Evolutionary conservation across 2,113 vertebrate species (phyloP).

Genomic region (Rynchops niger): DNA sequence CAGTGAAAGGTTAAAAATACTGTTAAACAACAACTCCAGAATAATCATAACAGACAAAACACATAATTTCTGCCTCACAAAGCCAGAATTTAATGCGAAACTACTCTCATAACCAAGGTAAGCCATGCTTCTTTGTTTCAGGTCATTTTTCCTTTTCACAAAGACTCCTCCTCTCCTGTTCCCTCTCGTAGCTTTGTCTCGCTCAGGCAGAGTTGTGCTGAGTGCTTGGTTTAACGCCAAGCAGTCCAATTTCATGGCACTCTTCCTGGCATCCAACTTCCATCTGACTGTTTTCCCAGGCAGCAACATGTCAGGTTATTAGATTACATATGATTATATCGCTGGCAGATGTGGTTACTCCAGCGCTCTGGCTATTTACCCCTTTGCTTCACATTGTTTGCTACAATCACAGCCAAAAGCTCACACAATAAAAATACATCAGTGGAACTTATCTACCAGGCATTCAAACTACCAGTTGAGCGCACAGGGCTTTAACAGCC

Average conservation of each 20-base stretch:
- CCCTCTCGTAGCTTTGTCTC: neutral
- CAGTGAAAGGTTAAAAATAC: neutral
- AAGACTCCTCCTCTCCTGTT: neutral
- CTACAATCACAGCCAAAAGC: neutral
- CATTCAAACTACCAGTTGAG: neutral
- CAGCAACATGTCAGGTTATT: neutral
- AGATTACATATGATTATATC: neutral
- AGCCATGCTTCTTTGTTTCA: fast-evolving
- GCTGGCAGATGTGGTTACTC: neutral
- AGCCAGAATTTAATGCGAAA: neutral
- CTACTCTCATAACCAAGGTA: neutral
- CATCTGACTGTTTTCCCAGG: neutral
- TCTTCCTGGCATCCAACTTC: neutral
- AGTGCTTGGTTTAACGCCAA: neutral
- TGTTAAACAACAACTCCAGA: neutral
- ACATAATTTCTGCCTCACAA: neutral
- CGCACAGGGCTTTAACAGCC: neutral
- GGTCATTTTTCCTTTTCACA: neutral
- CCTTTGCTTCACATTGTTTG: neutral
- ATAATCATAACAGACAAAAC: neutral
- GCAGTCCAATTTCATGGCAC: neutral
- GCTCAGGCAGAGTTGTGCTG: neutral
- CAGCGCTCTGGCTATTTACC: fast-evolving
- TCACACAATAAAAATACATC: neutral
- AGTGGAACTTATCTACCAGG: neutral